phyloP scores from a whole-genome alignment of 2,113 vertebrate genomes.

The Caloenas nicobarica region DNA sequence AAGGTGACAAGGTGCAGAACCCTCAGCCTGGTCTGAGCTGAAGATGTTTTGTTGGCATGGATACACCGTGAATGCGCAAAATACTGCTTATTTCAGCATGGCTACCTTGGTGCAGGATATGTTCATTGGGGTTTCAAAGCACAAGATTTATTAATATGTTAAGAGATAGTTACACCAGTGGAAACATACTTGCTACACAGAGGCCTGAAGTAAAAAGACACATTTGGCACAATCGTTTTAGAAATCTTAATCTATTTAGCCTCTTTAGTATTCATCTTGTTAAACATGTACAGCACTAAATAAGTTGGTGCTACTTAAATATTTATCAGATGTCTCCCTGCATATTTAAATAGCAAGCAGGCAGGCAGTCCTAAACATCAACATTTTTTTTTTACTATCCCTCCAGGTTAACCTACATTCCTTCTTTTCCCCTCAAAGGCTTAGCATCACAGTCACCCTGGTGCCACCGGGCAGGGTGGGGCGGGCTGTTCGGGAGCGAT shows the following conservation, averaged over 20 bases:
- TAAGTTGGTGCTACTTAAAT: constrained; percentile 56
- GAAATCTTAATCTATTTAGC: constrained; percentile 53
- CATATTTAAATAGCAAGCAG: constrained; percentile 26
- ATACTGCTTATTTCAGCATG: background rate
- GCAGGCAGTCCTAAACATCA: background rate
- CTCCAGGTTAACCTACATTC: background rate
- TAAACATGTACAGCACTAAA: constrained; percentile 57
- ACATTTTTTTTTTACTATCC: background rate
- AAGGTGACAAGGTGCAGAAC: background rate
- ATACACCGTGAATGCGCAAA: background rate
- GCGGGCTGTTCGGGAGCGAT: fast-evolving
- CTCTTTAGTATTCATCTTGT: constrained; percentile 61
- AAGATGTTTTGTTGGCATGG: background rate
- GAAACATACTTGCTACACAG: background rate
- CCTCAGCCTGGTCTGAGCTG: background rate
- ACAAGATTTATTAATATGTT: background rate
- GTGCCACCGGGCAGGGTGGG: fast-evolving
- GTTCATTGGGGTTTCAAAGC: background rate
- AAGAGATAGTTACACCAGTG: background rate
- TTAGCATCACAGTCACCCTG: fast-evolving
- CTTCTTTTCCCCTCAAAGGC: background rate
- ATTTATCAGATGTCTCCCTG: constrained; percentile 58
- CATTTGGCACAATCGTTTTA: background rate
- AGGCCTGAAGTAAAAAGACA: background rate
- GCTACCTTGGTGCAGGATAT: background rate